These are phyloP conservation scores for Larimichthys polyactis DNA, from an alignment of 2,113 vertebrate genomes.

Conservation along the genomic window DNA sequence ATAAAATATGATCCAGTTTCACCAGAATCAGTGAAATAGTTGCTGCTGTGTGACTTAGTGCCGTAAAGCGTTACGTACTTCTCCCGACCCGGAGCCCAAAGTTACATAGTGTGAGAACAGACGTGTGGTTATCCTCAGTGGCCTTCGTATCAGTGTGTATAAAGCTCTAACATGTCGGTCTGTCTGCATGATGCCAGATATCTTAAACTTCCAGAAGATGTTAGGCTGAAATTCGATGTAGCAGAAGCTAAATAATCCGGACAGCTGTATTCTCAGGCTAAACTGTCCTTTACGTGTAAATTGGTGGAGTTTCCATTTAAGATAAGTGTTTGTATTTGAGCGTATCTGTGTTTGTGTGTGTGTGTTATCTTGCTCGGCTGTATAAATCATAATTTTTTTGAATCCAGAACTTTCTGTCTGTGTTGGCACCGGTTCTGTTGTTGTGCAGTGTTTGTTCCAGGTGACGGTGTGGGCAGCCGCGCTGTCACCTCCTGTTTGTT, in stretches of 20 bases:
- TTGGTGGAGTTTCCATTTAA: slow-evolving; percentile 13
- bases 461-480: slow-evolving; percentile 39
- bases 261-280: not conserved
- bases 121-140: not conserved
- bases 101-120: too few relatives aligned
- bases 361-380: not conserved
- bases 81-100: too few relatives aligned
- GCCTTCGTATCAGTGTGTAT: not conserved
- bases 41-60: too few relatives aligned
- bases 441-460: slow-evolving; percentile 39
- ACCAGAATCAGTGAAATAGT: too few relatives aligned
- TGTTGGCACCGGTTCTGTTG: not conserved
- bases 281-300: not conserved
- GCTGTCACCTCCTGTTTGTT: slow-evolving; percentile 62
- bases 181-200: not conserved
- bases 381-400: not conserved
- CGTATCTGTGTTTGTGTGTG: not conserved
- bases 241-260: not conserved
- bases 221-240: not conserved
- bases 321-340: slow-evolving; percentile 22
- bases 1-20: too few relatives aligned
- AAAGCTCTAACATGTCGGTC: not conserved
- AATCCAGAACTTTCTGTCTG: not conserved
- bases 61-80: too few relatives aligned
- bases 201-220: not conserved